Evolutionary conservation across 2,888 invertebrate genomes (phyloP), one percentile per base, ranked within the genome.

Genomic region (Villa cingulata): DNA sequence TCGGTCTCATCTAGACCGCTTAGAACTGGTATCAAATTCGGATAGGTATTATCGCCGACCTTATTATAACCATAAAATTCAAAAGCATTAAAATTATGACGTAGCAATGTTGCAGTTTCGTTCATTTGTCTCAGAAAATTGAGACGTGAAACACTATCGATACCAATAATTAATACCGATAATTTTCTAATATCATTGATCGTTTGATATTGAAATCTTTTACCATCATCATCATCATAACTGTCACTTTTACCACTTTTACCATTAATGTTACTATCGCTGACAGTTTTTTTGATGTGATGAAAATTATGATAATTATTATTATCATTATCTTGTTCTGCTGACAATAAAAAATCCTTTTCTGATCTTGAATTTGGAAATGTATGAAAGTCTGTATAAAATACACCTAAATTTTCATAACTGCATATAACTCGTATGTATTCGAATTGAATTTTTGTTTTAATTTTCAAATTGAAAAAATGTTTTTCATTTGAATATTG

Each of bases 31-130:
- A 86, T 77, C 49, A 95, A 64, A 65, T 95, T 95, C 1, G 91
- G 90, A 63, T 86, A 92, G 0, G 94, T 94, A 65, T 94, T 95
- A 65, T 94, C 94, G 4, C 81, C 95, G 10, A 95, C 85, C 74
- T 94, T 95, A 62, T 87, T 91, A 66, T 89, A 92, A 6, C 94
- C 95, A 54, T 83, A 66, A 62, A 95, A 73, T 62, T 89, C 89
- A 44, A 86, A 74, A 37, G 82, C 81, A 15, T 75, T 74, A 51
- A 85, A 70, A 27, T 61, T 56, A 16, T 76, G 65, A 49, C 74
- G 70, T 27, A 86, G 65, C 53, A 75, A 76, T 2, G 68, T 60
- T 4, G 72, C 66, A 1, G 87, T 86, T 58, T 74, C 74, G 0
- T 84, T 84, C 83, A 92, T 83, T 57, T 86, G 86, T 40, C 92